phyloP scores from a whole-genome alignment of 2,797 vertebrate species.

The Sebastes itinus region DNA sequence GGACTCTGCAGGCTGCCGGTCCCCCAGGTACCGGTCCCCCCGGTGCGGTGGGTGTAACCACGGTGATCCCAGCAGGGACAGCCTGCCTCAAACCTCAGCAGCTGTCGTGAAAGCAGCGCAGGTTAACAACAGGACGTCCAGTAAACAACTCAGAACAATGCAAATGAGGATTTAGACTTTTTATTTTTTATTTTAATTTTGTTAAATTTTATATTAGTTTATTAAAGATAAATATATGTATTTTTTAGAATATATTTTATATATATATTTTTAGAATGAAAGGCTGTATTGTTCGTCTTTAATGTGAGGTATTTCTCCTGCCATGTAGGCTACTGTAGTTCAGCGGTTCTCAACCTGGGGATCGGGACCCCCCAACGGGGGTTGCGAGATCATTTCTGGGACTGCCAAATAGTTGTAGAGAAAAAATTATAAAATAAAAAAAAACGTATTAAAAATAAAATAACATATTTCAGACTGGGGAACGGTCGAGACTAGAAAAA shows the following conservation, averaged over 20 bases:
- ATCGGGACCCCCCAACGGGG: no score
- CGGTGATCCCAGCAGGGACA: background rate
- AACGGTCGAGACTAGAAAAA: no score
- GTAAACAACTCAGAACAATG: background rate
- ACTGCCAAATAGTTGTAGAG: no score
- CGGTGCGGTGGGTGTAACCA: background rate
- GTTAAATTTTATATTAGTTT: background rate
- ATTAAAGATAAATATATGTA: background rate
- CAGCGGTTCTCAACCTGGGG: no score
- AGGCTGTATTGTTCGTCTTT: background rate
- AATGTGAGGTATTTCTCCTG: background rate
- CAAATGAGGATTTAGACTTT: background rate
- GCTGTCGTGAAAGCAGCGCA: background rate
- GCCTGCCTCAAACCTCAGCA: background rate
- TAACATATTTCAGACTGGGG: no score
- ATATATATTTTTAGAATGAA: no score
- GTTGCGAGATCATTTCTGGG: no score
- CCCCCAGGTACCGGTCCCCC: no score
- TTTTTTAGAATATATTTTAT: no score
- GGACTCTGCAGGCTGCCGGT: background rate
- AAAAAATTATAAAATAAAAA: background rate
- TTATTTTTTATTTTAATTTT: background rate
- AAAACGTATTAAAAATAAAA: no score
- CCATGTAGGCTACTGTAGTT: no score
- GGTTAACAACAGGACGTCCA: background rate